A percentile compares a stretch with the other conserved stretches of the same genome.
These are phyloP conservation scores for Enteromius trimaculatus DNA, from an alignment of 2,797 vertebrate species.

Conservation along the genomic window DNA sequence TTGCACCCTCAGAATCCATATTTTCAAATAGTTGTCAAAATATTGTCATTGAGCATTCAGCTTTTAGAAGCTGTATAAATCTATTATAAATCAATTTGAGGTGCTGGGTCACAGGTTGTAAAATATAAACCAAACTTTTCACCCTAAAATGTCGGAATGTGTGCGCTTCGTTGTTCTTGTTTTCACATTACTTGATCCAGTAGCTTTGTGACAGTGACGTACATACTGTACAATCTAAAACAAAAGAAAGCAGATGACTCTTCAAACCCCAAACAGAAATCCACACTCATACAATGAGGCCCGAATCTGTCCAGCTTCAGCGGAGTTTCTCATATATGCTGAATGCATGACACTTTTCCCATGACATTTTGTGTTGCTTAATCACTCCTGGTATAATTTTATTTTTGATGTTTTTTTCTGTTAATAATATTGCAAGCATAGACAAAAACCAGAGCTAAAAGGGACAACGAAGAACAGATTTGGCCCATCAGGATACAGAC, in stretches of 20 bases:
- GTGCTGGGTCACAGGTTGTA: too few relatives aligned
- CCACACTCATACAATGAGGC: neutral
- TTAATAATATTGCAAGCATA: neutral
- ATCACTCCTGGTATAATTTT: neutral
- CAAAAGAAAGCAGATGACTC: neutral
- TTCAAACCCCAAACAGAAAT: slow-evolving; percentile 14
- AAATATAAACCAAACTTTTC: neutral
- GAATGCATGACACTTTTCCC: neutral
- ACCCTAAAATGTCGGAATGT: neutral
- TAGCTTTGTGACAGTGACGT: neutral
- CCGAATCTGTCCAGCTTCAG: neutral
- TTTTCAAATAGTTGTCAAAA: too few relatives aligned
- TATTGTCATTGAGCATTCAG: too few relatives aligned
- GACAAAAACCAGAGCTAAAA: slow-evolving; percentile 31
- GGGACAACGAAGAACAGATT: slow-evolving; percentile 11
- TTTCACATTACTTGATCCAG: neutral
- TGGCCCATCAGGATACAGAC: neutral
- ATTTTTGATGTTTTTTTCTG: neutral
- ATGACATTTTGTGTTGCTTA: neutral
- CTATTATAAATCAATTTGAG: too few relatives aligned
- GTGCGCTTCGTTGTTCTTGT: neutral
- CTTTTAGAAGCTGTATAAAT: too few relatives aligned
- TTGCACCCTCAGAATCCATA: too few relatives aligned
- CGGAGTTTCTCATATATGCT: neutral
- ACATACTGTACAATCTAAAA: slow-evolving; percentile 16